Evolutionary conservation across 2,888 invertebrate genomes (phyloP), one percentile per base, ranked within the genome.

Genomic region (Physocephala rufipes): DNA sequence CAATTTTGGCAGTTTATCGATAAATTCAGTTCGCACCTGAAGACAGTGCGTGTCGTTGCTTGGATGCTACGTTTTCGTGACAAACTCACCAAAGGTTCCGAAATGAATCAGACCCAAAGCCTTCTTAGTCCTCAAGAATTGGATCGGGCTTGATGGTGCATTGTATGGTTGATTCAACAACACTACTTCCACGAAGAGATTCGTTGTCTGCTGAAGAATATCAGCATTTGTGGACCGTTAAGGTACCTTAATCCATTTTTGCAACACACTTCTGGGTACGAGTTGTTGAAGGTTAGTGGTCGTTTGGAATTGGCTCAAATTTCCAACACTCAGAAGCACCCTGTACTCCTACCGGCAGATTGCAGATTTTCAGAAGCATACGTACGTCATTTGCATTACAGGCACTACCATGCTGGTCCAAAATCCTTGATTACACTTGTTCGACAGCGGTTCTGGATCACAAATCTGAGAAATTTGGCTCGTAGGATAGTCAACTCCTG

Each of bases 401-500:
- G 26, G 16, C 21, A 58, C 19, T 58, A 58, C 26, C 58, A 58
- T 26, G 58, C 24, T 12, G 58, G 58, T 15, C 58, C 28, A 5
- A 58, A 24, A 19, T 9, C 13, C 1, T 3, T 58, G 58, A 24
- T 58, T 26, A 26, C 58, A 5, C 19, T 58, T 26, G 28, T 58
- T 5, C 58, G 24, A 51, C 51, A 51, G 51, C 16, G 19, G 7
- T 51, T 51, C 19, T 51, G 51, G 51, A 51, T 51, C 12, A 51
- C 1, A 51, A 51, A 49, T 49, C 59, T 65, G 26, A 49, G 71
- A 64, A 70, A 70, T 30, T 24, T 73, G 13, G 63, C 70, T 62
- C 67, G 73, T 28, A 58, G 26, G 15, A 51, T 71, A 24, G 70
- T 71, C 4, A 51, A 65, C 24, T 64, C 51, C 0, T 75, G 70